Percentiles rank a stretch among this genome's conserved stretches.
These are phyloP conservation scores for Stictocephala bisonia DNA, from an alignment of 2,888 invertebrate species.

Conservation along the genomic window DNA sequence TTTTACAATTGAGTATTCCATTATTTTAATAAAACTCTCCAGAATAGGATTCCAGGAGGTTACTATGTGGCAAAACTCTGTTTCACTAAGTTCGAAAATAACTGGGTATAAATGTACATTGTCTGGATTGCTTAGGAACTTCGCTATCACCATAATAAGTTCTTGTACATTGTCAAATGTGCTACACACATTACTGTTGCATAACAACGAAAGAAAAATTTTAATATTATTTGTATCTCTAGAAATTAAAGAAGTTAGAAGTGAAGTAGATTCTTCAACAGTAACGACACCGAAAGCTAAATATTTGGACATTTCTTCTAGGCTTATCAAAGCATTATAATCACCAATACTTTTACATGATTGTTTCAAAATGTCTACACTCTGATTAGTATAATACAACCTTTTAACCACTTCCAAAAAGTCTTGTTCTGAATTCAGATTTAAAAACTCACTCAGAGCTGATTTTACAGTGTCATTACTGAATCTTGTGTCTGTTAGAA, in stretches of 20 bases:
- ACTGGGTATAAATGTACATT: not conserved
- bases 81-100: not conserved
- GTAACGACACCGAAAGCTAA: not conserved
- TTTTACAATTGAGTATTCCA: not conserved
- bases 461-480: constrained; percentile 63
- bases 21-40: constrained; percentile 1
- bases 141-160: not conserved
- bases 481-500: constrained; percentile 63
- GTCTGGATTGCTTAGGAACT: not conserved
- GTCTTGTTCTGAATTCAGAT: not conserved
- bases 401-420: not conserved
- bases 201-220: not conserved
- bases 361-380: not conserved
- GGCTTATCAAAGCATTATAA: not conserved
- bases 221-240: not conserved
- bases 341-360: not conserved
- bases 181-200: not conserved
- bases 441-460: constrained; percentile 64
- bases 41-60: not conserved
- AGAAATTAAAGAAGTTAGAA: not conserved
- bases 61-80: not conserved
- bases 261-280: not conserved
- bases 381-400: not conserved
- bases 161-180: not conserved
- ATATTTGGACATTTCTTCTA: not conserved